Base-by-base conservation (phyloP, 1,140 invertebrate genomes). In the Drosophila ironensis region DNA sequence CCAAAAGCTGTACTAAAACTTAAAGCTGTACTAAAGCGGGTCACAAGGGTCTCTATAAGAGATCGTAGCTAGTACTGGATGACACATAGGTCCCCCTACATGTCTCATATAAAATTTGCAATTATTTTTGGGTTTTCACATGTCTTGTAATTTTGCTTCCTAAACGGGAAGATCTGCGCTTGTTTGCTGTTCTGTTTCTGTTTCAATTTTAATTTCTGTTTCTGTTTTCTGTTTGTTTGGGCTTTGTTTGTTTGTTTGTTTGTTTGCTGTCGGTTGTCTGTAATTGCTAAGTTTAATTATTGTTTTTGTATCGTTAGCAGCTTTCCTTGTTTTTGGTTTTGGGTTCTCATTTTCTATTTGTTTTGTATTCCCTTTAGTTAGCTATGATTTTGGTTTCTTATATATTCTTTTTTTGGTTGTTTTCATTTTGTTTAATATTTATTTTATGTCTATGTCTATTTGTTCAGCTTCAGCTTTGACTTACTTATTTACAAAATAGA, bases 231-330 rank as follows among this genome's bases (percentile, higher is more conserved):
- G n/a, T n/a, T n/a, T n/a, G n/a, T n/a, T n/a, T n/a, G n/a, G n/a
- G 41, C 40, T 25, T 41, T 48, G 52, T 37, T 56, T 68, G 37
- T 35, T 38, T 46, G 56, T 64, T 19, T 24, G 12, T 64, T 33
- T 46, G 25, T 46, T 70, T 69, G 57, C 64, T 70, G 45, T 71
- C 37, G 59, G 44, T 78, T 74, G 57, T 57, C 25, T 84, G 59
- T 63, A 63, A 63, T 80, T 75, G 80, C 80, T 86, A 84, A 80
- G 51, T 86, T 74, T 84, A 86, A 84, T 84, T 84, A 86, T 84
- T 86, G 80, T 84, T 86, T 86, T 84, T 84, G 80, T 84, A 84
- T 84, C 80, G 70, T 84, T 84, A 84, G 80, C 80, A 84, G 80
- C 80, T 84, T 84, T 82, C 66, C 42, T 64, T 70, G 44, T 78